Evolutionary conservation across 2,797 vertebrate genomes (phyloP).

Genomic region (Arrhamphus sclerolepis): DNA sequence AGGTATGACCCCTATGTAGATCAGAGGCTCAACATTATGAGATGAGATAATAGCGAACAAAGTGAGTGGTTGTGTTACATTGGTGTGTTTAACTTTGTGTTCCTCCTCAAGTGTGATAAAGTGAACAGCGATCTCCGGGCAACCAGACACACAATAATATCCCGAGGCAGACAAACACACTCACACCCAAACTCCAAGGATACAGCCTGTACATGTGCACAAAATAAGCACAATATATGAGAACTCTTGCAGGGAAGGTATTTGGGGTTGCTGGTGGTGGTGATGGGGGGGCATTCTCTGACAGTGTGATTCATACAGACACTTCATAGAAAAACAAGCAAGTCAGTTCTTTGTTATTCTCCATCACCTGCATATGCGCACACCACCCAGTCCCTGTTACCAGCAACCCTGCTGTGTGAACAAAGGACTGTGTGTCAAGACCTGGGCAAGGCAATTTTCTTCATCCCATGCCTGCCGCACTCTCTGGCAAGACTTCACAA

Average conservation of each 20-base stretch:
- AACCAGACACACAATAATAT: constrained; percentile 42
- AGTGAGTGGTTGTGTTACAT: constrained; percentile 22
- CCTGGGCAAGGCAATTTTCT: constrained; percentile 51
- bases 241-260: constrained; percentile 12
- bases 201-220: constrained; percentile 15
- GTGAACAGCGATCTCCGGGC: constrained; percentile 30
- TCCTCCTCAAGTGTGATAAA: constrained; percentile 19
- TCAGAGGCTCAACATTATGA: constrained; percentile 5
- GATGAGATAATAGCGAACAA: constrained; percentile 6
- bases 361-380: constrained; percentile 56
- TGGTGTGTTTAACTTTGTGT: constrained; percentile 29
- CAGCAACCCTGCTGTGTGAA: constrained; percentile 69
- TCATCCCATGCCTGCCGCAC: constrained; percentile 56
- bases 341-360: constrained; percentile 64
- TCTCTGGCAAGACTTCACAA: constrained; percentile 51
- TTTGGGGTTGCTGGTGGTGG: no score
- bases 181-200: constrained; percentile 27
- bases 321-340: constrained; percentile 54
- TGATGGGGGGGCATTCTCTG: constrained; percentile 14
- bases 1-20: constrained; percentile 5
- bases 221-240: constrained; percentile 23
- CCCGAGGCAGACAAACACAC: constrained; percentile 27
- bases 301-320: constrained; percentile 46
- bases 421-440: constrained; percentile 73
- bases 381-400: constrained; percentile 53